phyloP scores from a whole-genome alignment of 1,140 invertebrate species.

The Aleiodes sp. region DNA sequence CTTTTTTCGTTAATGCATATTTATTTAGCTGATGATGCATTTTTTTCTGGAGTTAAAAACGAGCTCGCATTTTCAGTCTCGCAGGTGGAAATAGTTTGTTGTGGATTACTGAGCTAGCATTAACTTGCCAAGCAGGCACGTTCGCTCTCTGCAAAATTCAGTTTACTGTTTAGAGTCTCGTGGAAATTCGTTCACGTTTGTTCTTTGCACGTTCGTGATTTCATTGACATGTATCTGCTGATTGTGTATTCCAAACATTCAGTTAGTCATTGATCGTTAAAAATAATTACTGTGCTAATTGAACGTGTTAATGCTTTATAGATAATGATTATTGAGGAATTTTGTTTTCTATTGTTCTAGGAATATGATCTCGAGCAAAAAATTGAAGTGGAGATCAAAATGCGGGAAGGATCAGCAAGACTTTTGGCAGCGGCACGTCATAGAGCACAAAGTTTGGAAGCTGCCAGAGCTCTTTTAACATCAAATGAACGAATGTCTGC shows the following conservation, averaged over 20 bases:
- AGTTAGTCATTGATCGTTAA: too few relatives aligned
- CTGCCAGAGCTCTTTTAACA: slow-evolving; percentile 74
- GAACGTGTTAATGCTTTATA: not conserved
- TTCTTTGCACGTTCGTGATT: slow-evolving; percentile 9
- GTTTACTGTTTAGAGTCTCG: not conserved
- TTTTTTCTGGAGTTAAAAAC: not conserved
- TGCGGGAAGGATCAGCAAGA: slow-evolving; percentile 76
- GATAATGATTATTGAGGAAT: slow-evolving; percentile 18
- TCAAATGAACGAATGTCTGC: slow-evolving; percentile 76
- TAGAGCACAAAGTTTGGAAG: slow-evolving; percentile 74
- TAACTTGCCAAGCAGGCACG: not conserved
- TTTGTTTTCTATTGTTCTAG: slow-evolving; percentile 54
- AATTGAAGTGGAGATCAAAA: slow-evolving; percentile 79
- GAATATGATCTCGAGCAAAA: slow-evolving; percentile 76
- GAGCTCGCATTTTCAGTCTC: not conserved
- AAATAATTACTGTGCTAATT: not conserved
- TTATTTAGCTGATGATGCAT: slow-evolving; percentile 4
- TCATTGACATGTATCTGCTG: not conserved
- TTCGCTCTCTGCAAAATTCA: not conserved
- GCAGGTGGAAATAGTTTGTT: not conserved
- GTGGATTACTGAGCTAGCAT: not conserved
- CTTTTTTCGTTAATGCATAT: not conserved
- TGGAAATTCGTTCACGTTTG: not conserved
- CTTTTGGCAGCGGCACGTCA: slow-evolving; percentile 75
- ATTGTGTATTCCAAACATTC: not conserved